Conservation (phyloP, 2,797 vertebrate species). For the Coracias cyanogaster region DNA sequence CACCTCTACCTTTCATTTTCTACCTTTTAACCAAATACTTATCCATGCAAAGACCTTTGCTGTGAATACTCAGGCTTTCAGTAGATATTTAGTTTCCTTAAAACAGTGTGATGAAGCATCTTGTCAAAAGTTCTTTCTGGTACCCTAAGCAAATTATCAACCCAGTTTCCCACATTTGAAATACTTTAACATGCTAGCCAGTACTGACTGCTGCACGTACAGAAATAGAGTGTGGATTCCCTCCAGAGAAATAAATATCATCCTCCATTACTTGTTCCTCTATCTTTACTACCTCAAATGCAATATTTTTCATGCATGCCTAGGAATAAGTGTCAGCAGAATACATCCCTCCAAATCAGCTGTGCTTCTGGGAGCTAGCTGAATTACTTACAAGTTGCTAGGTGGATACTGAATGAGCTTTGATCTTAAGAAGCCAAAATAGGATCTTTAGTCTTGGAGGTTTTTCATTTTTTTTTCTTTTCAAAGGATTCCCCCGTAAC, state of each 20-base stretch:
- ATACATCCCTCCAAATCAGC: slow-evolving; percentile 34
- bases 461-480: not conserved
- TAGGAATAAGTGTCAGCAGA: slow-evolving; percentile 41
- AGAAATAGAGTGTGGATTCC: not conserved
- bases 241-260: not conserved
- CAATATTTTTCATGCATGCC: slow-evolving; percentile 48
- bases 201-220: not conserved
- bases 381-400: slow-evolving; percentile 1
- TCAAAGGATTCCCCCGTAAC: not conserved
- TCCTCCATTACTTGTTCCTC: not conserved
- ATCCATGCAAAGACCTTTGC: not conserved
- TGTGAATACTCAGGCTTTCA: not conserved
- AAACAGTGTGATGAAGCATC: not conserved
- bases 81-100: not conserved
- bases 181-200: not conserved
- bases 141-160: not conserved
- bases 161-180: not conserved
- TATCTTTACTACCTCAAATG: not conserved
- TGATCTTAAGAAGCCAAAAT: slow-evolving; percentile 31
- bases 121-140: not conserved
- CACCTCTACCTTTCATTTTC: not conserved
- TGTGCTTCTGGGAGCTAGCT: not conserved
- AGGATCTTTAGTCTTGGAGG: not conserved
- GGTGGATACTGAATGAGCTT: slow-evolving; percentile 22
- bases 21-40: not conserved